Base-by-base conservation (phyloP, 2,888 invertebrate species). In the Orthosia gothica region DNA sequence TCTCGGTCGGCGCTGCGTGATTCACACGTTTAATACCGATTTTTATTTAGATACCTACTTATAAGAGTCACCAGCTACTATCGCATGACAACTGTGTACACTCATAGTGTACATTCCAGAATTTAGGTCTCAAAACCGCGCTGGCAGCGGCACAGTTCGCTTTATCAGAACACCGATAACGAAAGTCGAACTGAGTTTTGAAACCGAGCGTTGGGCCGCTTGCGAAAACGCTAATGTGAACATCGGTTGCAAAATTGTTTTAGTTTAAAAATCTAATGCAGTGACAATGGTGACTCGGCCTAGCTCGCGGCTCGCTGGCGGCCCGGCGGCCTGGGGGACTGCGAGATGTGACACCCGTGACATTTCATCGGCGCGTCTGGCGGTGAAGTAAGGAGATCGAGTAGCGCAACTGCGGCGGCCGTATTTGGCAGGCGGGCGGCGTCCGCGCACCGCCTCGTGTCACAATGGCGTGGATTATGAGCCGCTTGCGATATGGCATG, bases 151-250 rank as follows among this genome's bases (percentile, higher is more conserved):
- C 93, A 93, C 93, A 93, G 95, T 92, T 94, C 89, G 91, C 92
- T 96, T 96, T 96, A 96, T 96, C 96, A 94, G 93, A 93, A 92
- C 87, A 87, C 92, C 95, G 96, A 96, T 96, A 96, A 95, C 95
- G 95, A 94, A 95, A 95, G 95, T 94, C 94, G 94, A 94, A 94
- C 94, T 92, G 88, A 88, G 94, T 96, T 96, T 96, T 95, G 96
- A 96, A 96, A 96, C 94, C 92, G 93, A 93, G 94, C 94, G 94
- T 91, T 95, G 95, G 95, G 96, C 95, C 93, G 95, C 96, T 97
- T 96, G 96, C 96, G 96, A 96, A 96, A 97, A 96, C 94, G 90
- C 95, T 95, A 96, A 96, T 96, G 96, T 96, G 96, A 96, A 95
- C 95, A 96, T 96, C 95, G 95, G 93, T 96, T 96, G 95, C 96